Evolutionary conservation across 2,113 vertebrate genomes (phyloP), one percentile per base, ranked within the genome.

Genomic region (Odocoileus virginianus): DNA sequence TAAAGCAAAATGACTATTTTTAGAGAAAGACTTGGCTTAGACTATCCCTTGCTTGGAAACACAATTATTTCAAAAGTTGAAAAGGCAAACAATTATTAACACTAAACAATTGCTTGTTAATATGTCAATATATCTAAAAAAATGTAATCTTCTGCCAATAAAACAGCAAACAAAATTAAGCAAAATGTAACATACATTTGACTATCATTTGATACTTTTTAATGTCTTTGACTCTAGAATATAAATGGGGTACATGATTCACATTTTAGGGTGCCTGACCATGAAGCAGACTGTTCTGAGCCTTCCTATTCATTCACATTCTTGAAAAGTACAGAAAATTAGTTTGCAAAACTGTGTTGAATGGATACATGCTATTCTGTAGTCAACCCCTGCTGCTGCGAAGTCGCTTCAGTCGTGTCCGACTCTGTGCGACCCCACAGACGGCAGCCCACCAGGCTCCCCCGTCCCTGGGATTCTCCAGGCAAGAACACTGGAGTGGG

Each of bases 21-120:
- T 93, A 95, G 85, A 98, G 43, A 5, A n/a, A 45, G 2, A 94
- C 15, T 36, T 82, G 36, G 57, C 0, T 5, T 36, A 85, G 19
- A n/a, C 47, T 97, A 97, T 45, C 79, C 3, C 13, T 76, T 67
- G 7, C 10, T 83, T 81, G 9, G 86, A 97, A 95, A 87, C 64
- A 16, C 27, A 52, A 21, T 78, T 4, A 67, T 6, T 28, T 89
- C 85, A 54, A 5, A 19, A 40, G 5, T 27, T 45, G 74, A 58
- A 96, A 9, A 25, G 40, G 21, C 57, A 1, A 96, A 47, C 1
- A 45, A n/a, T 25, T 95, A 58, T 6, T 89, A 95, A 92, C 0
- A 36, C 10, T 82, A 74, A 93, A n/a, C 5, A 91, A 47, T 81
- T 45, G 15, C 1, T n/a, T 81, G 6, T 0, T 47, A 47, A 83